Evolutionary conservation across 2,113 vertebrate genomes (phyloP).

Genomic region (Aptenodytes forsteri): DNA sequence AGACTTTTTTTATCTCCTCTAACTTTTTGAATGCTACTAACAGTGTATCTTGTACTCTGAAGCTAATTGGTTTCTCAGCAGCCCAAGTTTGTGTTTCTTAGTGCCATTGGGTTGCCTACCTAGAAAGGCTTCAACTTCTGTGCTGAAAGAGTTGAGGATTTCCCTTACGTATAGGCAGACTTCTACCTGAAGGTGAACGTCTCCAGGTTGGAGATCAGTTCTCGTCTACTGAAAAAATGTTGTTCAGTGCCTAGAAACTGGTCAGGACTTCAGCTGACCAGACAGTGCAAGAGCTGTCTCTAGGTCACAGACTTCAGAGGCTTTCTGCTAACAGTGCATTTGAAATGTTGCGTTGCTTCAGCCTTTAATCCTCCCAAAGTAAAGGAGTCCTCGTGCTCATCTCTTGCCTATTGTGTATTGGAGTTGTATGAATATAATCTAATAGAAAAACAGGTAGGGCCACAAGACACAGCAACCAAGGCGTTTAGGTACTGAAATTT

Average conservation of each 20-base stretch:
- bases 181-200: not conserved
- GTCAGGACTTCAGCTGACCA: not conserved
- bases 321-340: not conserved
- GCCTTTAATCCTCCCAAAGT: not conserved
- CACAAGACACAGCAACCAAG: not conserved
- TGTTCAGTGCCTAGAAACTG: not conserved
- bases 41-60: not conserved
- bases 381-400: not conserved
- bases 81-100: not conserved
- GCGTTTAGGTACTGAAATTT: not conserved
- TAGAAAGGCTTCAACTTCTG: not conserved
- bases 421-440: not conserved
- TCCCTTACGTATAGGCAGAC: not conserved
- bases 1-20: not conserved
- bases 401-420: rapidly evolving
- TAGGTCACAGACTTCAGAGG: not conserved
- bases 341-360: not conserved
- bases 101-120: not conserved
- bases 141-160: not conserved
- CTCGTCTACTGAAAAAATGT: not conserved
- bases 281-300: not conserved
- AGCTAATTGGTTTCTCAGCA: not conserved
- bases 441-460: not conserved
- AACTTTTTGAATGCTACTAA: not conserved
- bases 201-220: not conserved